These are phyloP conservation scores for Cryptophagus acutangulus DNA, from an alignment of 2,888 invertebrate species.

Conservation along the genomic window DNA sequence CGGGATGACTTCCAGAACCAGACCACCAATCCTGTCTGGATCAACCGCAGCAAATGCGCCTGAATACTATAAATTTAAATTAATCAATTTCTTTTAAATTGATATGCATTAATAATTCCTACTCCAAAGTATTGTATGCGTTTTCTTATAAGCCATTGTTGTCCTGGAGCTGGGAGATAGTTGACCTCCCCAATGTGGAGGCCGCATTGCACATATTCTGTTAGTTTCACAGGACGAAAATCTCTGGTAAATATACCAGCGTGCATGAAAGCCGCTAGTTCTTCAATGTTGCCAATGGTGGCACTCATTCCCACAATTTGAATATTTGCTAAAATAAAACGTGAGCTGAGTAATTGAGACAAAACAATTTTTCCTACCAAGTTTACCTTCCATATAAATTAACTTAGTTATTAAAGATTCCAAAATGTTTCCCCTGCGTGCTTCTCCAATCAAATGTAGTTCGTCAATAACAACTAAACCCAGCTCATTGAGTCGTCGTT, in stretches of 20 bases:
- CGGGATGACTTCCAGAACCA: conserved; percentile 79
- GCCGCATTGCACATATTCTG: conserved; percentile 78
- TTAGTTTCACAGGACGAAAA: conserved; percentile 84
- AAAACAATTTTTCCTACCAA: no score
- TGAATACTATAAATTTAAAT: no score
- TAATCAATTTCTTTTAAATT: no score
- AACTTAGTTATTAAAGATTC: conserved; percentile 82
- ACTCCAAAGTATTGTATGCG: no score
- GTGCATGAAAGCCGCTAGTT: conserved; percentile 73
- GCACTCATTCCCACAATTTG: conserved; percentile 97
- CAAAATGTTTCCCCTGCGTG: conserved; percentile 75
- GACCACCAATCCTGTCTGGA: conserved; percentile 74
- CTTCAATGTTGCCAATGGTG: conserved; percentile 85
- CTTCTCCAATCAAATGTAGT: conserved; percentile 87
- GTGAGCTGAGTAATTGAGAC: no score
- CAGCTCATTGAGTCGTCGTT: conserved; percentile 66
- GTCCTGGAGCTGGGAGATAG: no score
- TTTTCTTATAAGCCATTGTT: no score
- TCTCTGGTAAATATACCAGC: conserved; percentile 77
- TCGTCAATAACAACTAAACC: conserved; percentile 87
- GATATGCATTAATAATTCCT: no score
- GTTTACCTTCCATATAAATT: conserved; percentile 62
- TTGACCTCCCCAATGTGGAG: no score
- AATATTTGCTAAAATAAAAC: conserved; percentile 59
- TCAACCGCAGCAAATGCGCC: no score